Percentiles rank a stretch among this genome's conserved stretches.
Evolutionary conservation across 1,140 invertebrate species (phyloP).

Genomic region (Stegodyphus mimosarum): DNA sequence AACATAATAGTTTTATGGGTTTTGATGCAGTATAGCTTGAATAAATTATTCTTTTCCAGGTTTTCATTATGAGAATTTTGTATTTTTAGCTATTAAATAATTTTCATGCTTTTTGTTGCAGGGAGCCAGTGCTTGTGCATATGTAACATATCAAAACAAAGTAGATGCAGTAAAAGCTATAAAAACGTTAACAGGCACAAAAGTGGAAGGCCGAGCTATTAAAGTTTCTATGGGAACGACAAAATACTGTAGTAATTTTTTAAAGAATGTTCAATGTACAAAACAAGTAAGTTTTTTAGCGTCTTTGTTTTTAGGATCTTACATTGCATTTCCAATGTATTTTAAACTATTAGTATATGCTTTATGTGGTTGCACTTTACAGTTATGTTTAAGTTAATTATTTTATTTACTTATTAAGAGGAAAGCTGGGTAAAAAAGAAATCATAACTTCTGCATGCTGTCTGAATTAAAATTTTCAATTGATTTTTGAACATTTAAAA

Average conservation of each 20-base stretch:
- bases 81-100: too few relatives aligned
- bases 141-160: conserved; percentile 94
- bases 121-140: conserved; percentile 94
- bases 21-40: too few relatives aligned
- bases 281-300: conserved; percentile 76
- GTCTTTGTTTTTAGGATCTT: neutral
- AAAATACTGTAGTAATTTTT: conserved; percentile 99
- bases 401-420: too few relatives aligned
- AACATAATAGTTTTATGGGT: too few relatives aligned
- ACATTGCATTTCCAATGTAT: neutral
- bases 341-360: neutral
- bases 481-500: too few relatives aligned
- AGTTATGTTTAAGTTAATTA: too few relatives aligned
- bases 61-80: too few relatives aligned
- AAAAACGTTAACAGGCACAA: conserved; percentile 95
- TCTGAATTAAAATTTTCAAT: too few relatives aligned
- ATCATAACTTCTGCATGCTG: too few relatives aligned
- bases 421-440: too few relatives aligned
- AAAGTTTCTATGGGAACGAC: conserved; percentile 99
- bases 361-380: too few relatives aligned
- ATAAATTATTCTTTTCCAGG: too few relatives aligned
- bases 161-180: conserved; percentile 97
- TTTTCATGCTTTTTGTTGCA: conserved; percentile 67
- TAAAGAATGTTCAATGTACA: conserved; percentile 96
- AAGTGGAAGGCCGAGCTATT: conserved; percentile 92